Evolutionary conservation across 92 coral and sea anemone species (phyloP).

Genomic region (Zoanthus gigantus): DNA sequence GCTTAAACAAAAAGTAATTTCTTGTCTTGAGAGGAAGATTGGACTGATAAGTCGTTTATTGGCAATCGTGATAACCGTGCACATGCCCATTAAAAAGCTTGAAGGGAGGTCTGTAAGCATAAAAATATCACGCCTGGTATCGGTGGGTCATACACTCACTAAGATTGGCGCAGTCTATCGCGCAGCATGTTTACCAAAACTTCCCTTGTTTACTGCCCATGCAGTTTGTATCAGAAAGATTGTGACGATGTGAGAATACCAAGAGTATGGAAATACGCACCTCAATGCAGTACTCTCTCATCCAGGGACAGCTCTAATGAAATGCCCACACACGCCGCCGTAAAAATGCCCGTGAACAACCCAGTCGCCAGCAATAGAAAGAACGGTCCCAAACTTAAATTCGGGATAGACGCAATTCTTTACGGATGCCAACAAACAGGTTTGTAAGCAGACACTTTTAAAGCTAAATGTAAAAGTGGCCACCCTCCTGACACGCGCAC

Average conservation of each 20-base stretch:
- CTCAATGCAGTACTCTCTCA: background rate
- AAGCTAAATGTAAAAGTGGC: background rate
- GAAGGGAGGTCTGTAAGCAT: slow-evolving; percentile 89
- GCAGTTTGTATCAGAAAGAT: slow-evolving; percentile 3
- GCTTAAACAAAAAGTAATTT: background rate
- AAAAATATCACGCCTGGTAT: slow-evolving; percentile 5
- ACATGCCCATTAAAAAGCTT: slow-evolving; percentile 54
- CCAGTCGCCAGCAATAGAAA: background rate
- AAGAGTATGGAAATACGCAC: background rate
- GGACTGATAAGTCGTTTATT: slow-evolving; percentile 79
- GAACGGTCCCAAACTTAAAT: slow-evolving; percentile 73
- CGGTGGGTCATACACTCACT: background rate
- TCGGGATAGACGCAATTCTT: slow-evolving; percentile 85
- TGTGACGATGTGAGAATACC: slow-evolving; percentile 8
- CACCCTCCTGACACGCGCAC: background rate
- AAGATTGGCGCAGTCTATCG: background rate
- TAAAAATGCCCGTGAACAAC: background rate
- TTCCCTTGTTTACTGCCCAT: slow-evolving; percentile 33
- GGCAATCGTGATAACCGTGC: slow-evolving; percentile 76
- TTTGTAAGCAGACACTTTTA: slow-evolving; percentile 11
- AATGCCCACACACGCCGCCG: slow-evolving; percentile 20
- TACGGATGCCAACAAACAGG: slow-evolving; percentile 59
- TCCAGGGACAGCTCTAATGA: background rate
- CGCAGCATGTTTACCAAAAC: slow-evolving; percentile 12
- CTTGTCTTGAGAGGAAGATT: slow-evolving; percentile 54